Base-by-base conservation (phyloP, 2,113 vertebrate species). In the Malurus elegans region DNA sequence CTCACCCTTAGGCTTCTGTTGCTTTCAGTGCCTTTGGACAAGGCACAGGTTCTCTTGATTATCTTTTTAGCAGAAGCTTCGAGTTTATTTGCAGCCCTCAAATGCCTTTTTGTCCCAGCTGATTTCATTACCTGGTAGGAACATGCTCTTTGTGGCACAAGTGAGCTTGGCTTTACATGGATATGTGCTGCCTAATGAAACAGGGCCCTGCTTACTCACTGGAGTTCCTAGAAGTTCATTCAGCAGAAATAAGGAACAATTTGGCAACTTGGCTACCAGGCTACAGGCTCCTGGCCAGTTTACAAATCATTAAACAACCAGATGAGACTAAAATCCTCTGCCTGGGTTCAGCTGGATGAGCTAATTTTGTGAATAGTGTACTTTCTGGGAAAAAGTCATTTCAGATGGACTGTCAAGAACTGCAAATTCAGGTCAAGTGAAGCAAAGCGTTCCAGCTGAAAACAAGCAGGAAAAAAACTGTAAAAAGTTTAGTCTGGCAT, bases 161-260 rank as follows among this genome's bases (percentile, higher is more conserved):
- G 51, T 73, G 60, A 76, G 31, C 42, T 96, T 92, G 79, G 64
- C 73, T 74, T 83, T n/a, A 31, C 8, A 8, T 9, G 25, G 23
- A n/a, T 91, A 65, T 74, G 60, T 81, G 40, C 28, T 92, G 88
- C 48, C 69, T 75, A 71, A 87, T 64, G 69, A 84, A 92, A 80
- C 25, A 56, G 51, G 53, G 51, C 51, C 42, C 53, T 84, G 60
- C 73, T 91, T 69, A 53, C 69, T 89, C 65, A 57, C 14, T 57
- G 23, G 25, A 64, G 28, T 89, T 93, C 80, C 91, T 95, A 72
- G 80, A 91, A 78, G 57, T 90, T 90, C 56, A 61, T 90, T 92
- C 86, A 94, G 42, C 10, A 93, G 74, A 89, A 96, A 87, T 76
- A 94, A 89, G 91, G 78, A 89, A 76, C 44, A 60, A 26, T 64